Evolutionary conservation across 1,140 invertebrate genomes (phyloP), one percentile per base, ranked within the genome.

Genomic region (Latrodectus geometricus): DNA sequence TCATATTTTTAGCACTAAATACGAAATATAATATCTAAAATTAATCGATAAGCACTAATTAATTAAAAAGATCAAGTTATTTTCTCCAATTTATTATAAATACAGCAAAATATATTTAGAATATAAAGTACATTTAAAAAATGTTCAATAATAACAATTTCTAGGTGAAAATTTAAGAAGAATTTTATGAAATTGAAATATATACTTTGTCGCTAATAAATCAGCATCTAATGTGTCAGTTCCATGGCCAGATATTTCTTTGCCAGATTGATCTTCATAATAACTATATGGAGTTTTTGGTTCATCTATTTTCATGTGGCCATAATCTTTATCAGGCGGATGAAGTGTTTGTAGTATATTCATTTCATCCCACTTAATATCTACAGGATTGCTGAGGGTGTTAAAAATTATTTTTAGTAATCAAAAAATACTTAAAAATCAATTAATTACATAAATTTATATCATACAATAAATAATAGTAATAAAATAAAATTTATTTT

Each of bases 221-320:
- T 94, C 93, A 7, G 96, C 94, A 91, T 97, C 95, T 87, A 97
- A 78, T 88, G 75, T 86, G 56, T 88, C 85, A 9, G 61, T 65
- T 65, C 89, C 91, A 87, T 93, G 91, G 95, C 95, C 17, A 89
- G 89, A 72, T 94, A 94, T 94, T 72, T 78, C 77, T 72, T 88
- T 82, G 20, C 87, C 88, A 69, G 70, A 87, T 85, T 94, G 93
- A 54, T 93, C 93, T 65, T 93, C 92, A 89, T 93, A 93, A 88
- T 96, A 95, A 91, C 95, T 96, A 90, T 95, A 99, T 3, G 98
- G 99, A 12, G 99, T 99, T 92, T 98, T 97, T 61, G 98, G 97
- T 91, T 99, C 98, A 90, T 99, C 97, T 82, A 99, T 98, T 93
- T 99, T 99, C 97, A 99, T 99, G 90, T 98, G 97, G 12, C 98